phyloP scores from a whole-genome alignment of 1,140 invertebrate species.

The Cepaea nemoralis region DNA sequence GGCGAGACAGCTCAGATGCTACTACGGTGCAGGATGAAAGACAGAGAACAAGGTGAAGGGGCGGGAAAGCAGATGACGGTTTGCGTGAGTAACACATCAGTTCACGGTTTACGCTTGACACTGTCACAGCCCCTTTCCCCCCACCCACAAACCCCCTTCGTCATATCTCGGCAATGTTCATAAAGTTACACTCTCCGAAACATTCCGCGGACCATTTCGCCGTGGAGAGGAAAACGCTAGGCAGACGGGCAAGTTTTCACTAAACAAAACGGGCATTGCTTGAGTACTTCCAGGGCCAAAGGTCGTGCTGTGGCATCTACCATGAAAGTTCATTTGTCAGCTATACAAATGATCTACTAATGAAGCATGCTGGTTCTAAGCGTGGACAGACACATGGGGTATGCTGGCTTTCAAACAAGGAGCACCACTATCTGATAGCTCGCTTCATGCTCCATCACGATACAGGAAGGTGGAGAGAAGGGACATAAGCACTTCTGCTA shows the following conservation, averaged over 20 bases:
- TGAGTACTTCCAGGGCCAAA: background rate
- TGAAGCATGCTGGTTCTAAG: background rate
- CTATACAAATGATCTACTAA: background rate
- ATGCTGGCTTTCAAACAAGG: background rate
- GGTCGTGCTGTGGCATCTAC: background rate
- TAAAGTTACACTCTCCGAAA: background rate
- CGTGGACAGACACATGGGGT: background rate
- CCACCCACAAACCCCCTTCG: background rate
- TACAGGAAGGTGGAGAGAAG: background rate
- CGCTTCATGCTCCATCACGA: background rate
- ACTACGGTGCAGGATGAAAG: background rate
- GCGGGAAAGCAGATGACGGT: background rate
- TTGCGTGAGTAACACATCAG: constrained; percentile 6
- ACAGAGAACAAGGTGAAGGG: too few relatives aligned
- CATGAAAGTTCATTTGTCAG: background rate
- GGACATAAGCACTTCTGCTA: background rate
- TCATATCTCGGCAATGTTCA: background rate
- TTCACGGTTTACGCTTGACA: constrained; percentile 10
- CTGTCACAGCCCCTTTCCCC: background rate
- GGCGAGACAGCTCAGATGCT: background rate
- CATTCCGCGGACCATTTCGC: background rate
- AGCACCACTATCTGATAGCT: background rate
- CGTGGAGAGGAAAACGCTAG: background rate
- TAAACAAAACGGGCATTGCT: background rate
- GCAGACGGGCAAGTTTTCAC: constrained; percentile 8